Conservation (phyloP, 1,140 invertebrate species). For the Thereuonema tuberculata region DNA sequence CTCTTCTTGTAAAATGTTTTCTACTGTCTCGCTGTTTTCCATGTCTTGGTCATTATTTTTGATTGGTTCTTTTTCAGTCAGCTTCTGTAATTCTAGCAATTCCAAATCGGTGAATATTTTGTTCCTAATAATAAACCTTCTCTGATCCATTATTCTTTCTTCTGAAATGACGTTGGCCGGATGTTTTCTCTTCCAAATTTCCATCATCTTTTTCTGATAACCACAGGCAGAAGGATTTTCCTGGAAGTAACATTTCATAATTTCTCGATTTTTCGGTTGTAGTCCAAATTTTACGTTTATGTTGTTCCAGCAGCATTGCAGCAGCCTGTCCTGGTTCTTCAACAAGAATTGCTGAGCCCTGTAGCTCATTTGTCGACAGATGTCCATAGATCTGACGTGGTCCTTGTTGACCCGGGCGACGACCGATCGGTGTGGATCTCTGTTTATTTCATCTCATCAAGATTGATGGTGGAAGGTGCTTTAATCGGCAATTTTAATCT, state of each 20-base stretch:
- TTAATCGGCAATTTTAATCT: no score
- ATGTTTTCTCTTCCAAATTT: not conserved
- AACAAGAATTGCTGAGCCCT: not conserved
- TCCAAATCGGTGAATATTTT: not conserved
- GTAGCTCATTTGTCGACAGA: not conserved
- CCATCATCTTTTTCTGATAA: not conserved
- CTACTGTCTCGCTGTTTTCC: not conserved
- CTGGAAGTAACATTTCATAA: not conserved
- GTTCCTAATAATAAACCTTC: not conserved
- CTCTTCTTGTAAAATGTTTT: not conserved
- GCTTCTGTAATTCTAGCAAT: not conserved
- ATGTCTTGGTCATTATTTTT: not conserved
- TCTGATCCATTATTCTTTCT: not conserved
- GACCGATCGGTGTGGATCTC: not conserved
- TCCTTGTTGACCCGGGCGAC: not conserved
- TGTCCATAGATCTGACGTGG: not conserved
- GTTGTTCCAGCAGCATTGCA: not conserved
- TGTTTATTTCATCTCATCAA: not conserved
- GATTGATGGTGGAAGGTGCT: not conserved
- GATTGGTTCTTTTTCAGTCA: not conserved
- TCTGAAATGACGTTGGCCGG: not conserved
- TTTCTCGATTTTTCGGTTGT: not conserved
- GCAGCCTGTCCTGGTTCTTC: not conserved
- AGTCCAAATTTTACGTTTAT: not conserved
- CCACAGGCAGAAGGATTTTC: no score